Evolutionary conservation across 2,888 invertebrate species (phyloP).

Genomic region (Parthenolecanium corni): DNA sequence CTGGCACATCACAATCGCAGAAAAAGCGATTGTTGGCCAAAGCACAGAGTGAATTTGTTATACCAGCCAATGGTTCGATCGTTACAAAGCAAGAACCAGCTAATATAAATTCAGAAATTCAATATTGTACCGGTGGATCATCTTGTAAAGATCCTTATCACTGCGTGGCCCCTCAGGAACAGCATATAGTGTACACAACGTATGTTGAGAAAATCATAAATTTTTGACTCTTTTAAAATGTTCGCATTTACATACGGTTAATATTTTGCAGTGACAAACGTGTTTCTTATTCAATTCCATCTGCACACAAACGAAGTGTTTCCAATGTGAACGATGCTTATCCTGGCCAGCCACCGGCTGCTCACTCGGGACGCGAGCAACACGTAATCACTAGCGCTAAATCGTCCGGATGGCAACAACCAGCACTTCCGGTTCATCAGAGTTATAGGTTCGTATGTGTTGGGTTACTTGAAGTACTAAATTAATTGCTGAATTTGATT

Average conservation of each 20-base stretch:
- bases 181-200: slow-evolving; percentile 42
- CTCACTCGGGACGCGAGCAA: slow-evolving; percentile 41
- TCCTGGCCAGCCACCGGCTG: slow-evolving; percentile 36
- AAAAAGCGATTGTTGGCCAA: slow-evolving; percentile 81
- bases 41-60: slow-evolving; percentile 59
- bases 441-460: slow-evolving; percentile 40
- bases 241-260: neutral
- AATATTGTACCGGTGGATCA: slow-evolving; percentile 35
- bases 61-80: slow-evolving; percentile 37
- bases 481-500: no score
- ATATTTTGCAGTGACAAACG: slow-evolving; percentile 43
- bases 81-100: slow-evolving; percentile 51
- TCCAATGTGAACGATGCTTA: slow-evolving; percentile 33
- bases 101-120: slow-evolving; percentile 37
- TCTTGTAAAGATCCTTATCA: slow-evolving; percentile 35
- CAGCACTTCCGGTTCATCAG: slow-evolving; percentile 42
- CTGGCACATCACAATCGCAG: slow-evolving; percentile 49
- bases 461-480: neutral
- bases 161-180: slow-evolving; percentile 38
- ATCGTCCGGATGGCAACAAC: slow-evolving; percentile 38
- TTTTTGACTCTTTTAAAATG: neutral
- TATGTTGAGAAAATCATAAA: slow-evolving; percentile 29
- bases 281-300: slow-evolving; percentile 47
- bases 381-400: slow-evolving; percentile 47
- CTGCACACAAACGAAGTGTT: slow-evolving; percentile 38